phyloP scores from a whole-genome alignment of 2,888 invertebrate species.

The Cephus nigrinus region DNA sequence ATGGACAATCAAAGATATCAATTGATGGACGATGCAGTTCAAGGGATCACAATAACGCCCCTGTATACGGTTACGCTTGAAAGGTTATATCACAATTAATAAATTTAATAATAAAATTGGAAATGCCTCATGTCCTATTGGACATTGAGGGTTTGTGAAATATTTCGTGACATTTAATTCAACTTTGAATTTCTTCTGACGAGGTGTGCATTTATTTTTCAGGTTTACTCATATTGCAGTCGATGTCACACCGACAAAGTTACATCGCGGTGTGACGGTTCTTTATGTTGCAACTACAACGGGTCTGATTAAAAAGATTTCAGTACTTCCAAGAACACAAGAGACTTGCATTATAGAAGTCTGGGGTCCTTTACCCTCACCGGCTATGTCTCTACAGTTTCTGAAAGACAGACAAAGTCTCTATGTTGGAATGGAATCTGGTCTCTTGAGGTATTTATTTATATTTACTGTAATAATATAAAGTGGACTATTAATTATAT shows the following conservation, averaged over 20 bases:
- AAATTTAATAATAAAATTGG: not conserved
- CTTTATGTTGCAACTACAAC: conserved; percentile 83
- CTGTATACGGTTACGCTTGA: conserved; percentile 79
- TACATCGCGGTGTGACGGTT: conserved; percentile 77
- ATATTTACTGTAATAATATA: not conserved
- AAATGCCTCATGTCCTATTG: not conserved
- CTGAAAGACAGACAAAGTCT: conserved; percentile 79
- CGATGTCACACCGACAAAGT: conserved; percentile 82
- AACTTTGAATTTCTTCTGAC: not conserved
- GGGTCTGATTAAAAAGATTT: conserved; percentile 84
- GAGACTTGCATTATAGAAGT: conserved; percentile 87
- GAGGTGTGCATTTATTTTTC: not conserved
- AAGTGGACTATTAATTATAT: not conserved
- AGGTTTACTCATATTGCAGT: conserved; percentile 81
- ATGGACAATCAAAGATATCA: conserved; percentile 82
- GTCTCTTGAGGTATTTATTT: conserved; percentile 46
- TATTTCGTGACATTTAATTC: not conserved
- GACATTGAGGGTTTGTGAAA: not conserved
- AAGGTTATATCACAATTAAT: conserved; percentile 53
- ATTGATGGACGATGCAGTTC: conserved; percentile 88
- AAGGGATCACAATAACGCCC: conserved; percentile 77
- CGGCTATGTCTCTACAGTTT: conserved; percentile 77
- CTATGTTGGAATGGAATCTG: conserved; percentile 56
- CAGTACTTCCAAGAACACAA: conserved; percentile 76
- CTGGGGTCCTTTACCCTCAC: conserved; percentile 77